These are phyloP conservation scores for Oryzias curvinotus DNA, from an alignment of 2,113 vertebrate genomes.

Conservation along the genomic window DNA sequence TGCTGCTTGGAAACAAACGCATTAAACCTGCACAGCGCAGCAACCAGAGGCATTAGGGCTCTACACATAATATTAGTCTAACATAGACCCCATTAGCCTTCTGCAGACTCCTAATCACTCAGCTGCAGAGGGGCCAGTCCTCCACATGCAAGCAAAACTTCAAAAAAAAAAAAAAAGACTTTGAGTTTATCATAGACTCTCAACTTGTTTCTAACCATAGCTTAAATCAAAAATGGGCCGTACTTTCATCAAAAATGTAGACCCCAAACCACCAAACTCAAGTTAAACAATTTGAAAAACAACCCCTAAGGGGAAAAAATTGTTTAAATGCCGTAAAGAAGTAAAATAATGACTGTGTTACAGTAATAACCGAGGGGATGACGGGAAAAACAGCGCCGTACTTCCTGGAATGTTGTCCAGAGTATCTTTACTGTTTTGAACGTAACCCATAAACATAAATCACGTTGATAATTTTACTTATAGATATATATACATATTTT, in stretches of 20 bases:
- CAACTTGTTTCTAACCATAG: no score
- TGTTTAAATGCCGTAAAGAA: no score
- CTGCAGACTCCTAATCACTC: constrained; percentile 54
- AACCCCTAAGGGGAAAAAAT: no score
- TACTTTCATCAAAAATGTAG: no score
- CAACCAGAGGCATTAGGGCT: constrained; percentile 60
- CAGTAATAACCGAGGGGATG: not conserved
- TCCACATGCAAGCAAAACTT: not conserved
- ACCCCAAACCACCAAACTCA: no score
- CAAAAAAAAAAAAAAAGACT: fast-evolving
- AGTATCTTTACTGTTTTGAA: constrained; percentile 10
- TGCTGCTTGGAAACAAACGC: constrained; percentile 64
- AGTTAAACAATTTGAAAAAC: no score
- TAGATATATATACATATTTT: no score
- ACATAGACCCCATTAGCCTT: constrained; percentile 42
- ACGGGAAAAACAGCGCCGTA: not conserved
- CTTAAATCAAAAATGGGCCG: no score
- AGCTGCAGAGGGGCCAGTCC: not conserved
- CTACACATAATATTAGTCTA: constrained; percentile 37
- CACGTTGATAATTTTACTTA: constrained; percentile 34
- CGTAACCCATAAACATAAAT: constrained; percentile 16
- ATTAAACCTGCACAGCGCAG: constrained; percentile 63
- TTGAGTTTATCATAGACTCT: no score
- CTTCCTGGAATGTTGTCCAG: constrained; percentile 15
- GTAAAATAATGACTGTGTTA: no score